Conservation (phyloP, 2,888 invertebrate genomes). For the Agonopterix alstromeriana region DNA sequence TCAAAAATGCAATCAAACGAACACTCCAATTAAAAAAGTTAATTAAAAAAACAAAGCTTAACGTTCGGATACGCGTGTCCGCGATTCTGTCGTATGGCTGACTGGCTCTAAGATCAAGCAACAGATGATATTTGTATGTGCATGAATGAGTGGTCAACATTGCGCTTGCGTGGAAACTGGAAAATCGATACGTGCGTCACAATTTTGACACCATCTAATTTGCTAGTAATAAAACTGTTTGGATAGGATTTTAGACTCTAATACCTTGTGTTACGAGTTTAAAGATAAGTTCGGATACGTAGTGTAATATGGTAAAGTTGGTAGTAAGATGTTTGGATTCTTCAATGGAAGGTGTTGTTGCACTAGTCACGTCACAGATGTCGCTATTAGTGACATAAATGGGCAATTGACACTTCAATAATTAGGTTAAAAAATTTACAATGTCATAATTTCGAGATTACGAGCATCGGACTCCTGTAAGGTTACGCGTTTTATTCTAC, state of each 20-base stretch:
- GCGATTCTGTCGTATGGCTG: slow-evolving; percentile 50
- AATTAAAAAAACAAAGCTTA: slow-evolving; percentile 31
- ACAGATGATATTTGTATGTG: slow-evolving; percentile 63
- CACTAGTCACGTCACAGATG: too few relatives aligned
- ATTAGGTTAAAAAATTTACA: too few relatives aligned
- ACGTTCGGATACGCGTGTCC: slow-evolving; percentile 36
- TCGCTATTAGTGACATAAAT: too few relatives aligned
- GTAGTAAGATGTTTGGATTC: too few relatives aligned
- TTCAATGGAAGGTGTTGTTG: too few relatives aligned
- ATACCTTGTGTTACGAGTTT: neutral
- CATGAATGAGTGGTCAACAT: slow-evolving; percentile 14
- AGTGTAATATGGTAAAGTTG: too few relatives aligned
- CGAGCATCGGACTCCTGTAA: too few relatives aligned
- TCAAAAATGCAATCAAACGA: neutral
- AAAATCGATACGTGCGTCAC: slow-evolving; percentile 50
- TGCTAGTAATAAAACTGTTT: neutral
- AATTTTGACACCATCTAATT: slow-evolving; percentile 5
- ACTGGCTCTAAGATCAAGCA: slow-evolving; percentile 46
- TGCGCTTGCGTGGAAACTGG: slow-evolving; percentile 53
- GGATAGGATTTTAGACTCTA: neutral
- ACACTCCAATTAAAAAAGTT: slow-evolving; percentile 7
- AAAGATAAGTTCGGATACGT: too few relatives aligned
- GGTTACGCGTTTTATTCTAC: too few relatives aligned
- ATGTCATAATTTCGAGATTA: too few relatives aligned
- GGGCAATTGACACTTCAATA: too few relatives aligned